Evolutionary conservation across 2,888 invertebrate species (phyloP).

Genomic region (Dynastes tityus): DNA sequence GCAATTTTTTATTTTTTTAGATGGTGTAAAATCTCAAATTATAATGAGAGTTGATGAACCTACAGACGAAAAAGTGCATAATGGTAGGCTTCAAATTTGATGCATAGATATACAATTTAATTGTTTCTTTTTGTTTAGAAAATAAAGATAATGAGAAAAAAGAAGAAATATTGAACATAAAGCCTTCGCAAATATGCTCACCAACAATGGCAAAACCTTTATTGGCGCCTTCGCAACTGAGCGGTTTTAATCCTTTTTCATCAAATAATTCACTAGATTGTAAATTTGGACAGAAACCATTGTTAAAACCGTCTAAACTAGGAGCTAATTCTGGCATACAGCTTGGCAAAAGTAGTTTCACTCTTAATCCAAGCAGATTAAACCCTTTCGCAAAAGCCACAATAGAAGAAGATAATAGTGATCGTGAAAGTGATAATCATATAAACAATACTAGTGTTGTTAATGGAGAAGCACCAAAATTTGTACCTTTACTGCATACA

Average conservation of each 20-base stretch:
- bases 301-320: slow-evolving; percentile 59
- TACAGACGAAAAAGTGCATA: slow-evolving; percentile 61
- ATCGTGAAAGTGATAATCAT: slow-evolving; percentile 59
- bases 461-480: slow-evolving; percentile 67
- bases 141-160: slow-evolving; percentile 60
- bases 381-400: slow-evolving; percentile 63
- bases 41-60: slow-evolving; percentile 67
- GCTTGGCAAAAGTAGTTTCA: slow-evolving; percentile 60
- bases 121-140: slow-evolving; percentile 54
- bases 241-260: slow-evolving; percentile 33
- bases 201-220: slow-evolving; percentile 48
- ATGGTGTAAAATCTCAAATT: slow-evolving; percentile 62
- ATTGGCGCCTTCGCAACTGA: slow-evolving; percentile 48
- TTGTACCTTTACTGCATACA: slow-evolving; percentile 66
- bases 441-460: slow-evolving; percentile 54
- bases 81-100: slow-evolving; percentile 57
- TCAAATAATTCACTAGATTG: slow-evolving; percentile 34
- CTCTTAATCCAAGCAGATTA: slow-evolving; percentile 67
- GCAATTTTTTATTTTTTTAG: slow-evolving; percentile 46
- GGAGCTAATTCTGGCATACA: slow-evolving; percentile 55
- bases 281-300: slow-evolving; percentile 51
- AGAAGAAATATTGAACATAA: slow-evolving; percentile 58
- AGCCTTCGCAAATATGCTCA: slow-evolving; percentile 58
- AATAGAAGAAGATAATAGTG: slow-evolving; percentile 56
- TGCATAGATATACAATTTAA: not conserved